Base-by-base conservation (phyloP, 1,140 invertebrate genomes). In the Cydia pomonella region DNA sequence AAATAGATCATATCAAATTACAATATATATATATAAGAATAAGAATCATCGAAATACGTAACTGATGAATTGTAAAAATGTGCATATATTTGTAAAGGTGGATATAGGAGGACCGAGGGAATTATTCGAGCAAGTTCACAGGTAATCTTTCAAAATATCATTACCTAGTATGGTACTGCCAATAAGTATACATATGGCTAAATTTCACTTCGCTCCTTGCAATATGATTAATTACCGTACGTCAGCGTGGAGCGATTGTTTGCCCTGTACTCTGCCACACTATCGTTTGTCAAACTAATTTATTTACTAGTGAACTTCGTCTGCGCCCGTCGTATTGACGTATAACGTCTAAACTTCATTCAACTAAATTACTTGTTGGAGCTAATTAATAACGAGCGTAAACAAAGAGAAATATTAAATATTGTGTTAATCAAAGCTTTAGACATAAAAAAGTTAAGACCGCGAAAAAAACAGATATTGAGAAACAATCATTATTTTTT, bases 221-320 rank as follows among this genome's bases (percentile, higher is more conserved):
- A 69, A 69, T 69, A 69, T 69, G 64, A 69, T 69, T 69, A 69
- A 69, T 69, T 33, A 69, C 29, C 29, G 16, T 21, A 69, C 33
- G 27, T 18, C 27, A 18, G 33, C 29, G n/a, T 18, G 29, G 64
- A 69, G 64, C 41, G 64, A 69, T 69, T 69, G 64, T 69, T 69
- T 69, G 27, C 64, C n/a, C 33, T 38, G 27, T 69, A 33, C 64
- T 33, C 64, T 38, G 64, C 63, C 63, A 64, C 29, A 33, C 27
- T 69, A 69, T 69, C 64, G 64, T 69, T 69, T 69, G 64, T 69
- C 33, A 69, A 69, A 69, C 64, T 69, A 69, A 69, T 41, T 69
- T 69, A 69, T 69, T 38, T 69, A 69, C 27, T 38, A 69, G 64
- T 33, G 27, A 69, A 69, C 16, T 38, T 38, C 16, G 53, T 59